These are phyloP conservation scores for Matsumyia berberina DNA, from an alignment of 2,888 invertebrate species.

Conservation along the genomic window DNA sequence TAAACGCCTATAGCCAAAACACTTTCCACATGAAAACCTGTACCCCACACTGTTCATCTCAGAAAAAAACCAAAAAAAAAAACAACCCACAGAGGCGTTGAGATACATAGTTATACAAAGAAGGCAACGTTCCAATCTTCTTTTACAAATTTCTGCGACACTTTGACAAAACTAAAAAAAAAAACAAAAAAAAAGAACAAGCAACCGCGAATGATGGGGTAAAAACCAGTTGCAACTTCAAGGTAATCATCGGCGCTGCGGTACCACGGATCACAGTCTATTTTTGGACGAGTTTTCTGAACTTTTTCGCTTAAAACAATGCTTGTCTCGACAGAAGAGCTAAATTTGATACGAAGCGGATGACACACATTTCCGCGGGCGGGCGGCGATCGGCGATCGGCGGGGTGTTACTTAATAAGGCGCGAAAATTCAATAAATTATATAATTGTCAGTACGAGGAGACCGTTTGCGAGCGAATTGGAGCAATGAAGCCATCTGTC, in stretches of 20 bases:
- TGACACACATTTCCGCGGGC: constrained; percentile 52
- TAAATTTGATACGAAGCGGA: constrained; percentile 14
- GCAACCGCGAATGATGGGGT: too few species aligned
- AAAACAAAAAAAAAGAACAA: background rate
- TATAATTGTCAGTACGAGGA: constrained; percentile 29
- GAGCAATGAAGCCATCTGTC: constrained; percentile 46
- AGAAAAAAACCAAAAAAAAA: background rate
- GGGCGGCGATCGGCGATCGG: background rate
- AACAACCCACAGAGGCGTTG: constrained; percentile 26
- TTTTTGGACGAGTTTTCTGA: constrained; percentile 63
- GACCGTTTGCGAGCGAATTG: background rate
- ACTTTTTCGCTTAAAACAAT: constrained; percentile 19
- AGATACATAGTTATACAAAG: constrained; percentile 9
- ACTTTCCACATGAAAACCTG: constrained; percentile 42
- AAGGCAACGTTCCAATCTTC: constrained; percentile 33
- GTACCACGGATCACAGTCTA: constrained; percentile 61
- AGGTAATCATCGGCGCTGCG: constrained; percentile 55
- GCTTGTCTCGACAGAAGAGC: background rate
- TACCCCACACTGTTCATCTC: background rate
- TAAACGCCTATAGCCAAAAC: constrained; percentile 42
- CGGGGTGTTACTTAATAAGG: constrained; percentile 37
- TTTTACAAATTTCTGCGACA: constrained; percentile 52
- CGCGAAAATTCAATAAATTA: constrained; percentile 36
- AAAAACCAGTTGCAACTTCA: constrained; percentile 61
- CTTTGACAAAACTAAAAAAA: constrained; percentile 9